Conservation (phyloP, 2,888 invertebrate genomes). For the Alsophila aescularia region DNA sequence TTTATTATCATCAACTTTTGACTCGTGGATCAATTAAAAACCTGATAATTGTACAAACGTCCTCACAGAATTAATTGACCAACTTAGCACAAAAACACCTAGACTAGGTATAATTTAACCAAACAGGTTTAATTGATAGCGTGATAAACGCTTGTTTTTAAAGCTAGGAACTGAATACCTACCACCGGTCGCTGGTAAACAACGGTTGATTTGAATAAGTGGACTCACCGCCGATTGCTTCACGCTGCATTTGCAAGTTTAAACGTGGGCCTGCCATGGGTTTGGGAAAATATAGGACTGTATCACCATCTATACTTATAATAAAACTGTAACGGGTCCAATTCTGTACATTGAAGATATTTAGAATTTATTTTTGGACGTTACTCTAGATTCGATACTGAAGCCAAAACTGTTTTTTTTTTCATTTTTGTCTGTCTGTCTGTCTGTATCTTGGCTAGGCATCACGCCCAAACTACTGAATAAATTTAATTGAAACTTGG, state of each 20-base stretch:
- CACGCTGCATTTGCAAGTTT: conserved; percentile 49
- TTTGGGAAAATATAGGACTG: background rate
- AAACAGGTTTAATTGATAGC: conserved; percentile 5
- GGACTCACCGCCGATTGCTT: conserved; percentile 33
- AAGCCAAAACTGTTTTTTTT: too few species aligned
- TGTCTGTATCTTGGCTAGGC: too few species aligned
- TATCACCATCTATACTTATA: background rate
- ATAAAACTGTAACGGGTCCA: too few species aligned
- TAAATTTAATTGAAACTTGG: too few species aligned
- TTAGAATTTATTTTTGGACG: too few species aligned
- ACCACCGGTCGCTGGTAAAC: conserved; percentile 6
- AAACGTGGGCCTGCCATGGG: conserved; percentile 26
- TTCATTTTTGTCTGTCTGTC: too few species aligned
- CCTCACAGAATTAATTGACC: background rate
- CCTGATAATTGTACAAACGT: too few species aligned
- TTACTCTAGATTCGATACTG: too few species aligned
- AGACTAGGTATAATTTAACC: background rate
- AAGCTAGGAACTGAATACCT: conserved; percentile 3
- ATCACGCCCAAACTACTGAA: too few species aligned
- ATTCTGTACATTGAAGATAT: too few species aligned
- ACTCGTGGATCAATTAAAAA: too few species aligned
- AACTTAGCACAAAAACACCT: background rate
- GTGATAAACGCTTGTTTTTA: conserved; percentile 16
- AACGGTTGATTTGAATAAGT: conserved; percentile 20
- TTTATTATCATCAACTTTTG: too few species aligned